Evolutionary conservation across 2,113 vertebrate genomes (phyloP), one percentile per base, ranked within the genome.

Genomic region (Platysternon megacephalum): DNA sequence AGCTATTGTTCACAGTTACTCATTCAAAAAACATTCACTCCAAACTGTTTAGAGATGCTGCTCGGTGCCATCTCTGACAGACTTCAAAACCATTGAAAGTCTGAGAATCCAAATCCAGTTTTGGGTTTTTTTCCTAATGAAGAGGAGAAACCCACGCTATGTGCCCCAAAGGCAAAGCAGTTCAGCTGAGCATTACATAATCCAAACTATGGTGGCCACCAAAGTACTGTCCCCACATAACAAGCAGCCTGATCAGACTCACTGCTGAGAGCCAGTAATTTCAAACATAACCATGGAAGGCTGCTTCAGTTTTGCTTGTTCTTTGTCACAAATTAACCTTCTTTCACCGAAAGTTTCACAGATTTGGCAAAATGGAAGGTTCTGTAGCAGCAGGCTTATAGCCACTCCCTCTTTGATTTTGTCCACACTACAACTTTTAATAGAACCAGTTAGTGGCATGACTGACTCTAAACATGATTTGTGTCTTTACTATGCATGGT

Each of bases 141-240:
- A 76, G 0, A 1, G 85, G 32, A 68, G 72, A 92, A 94, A 76
- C 2, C 1, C 0, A 0, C 4, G 21, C 3, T 14, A 44, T 1
- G 7, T 13, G 44, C 6, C 24, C 74, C 24, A 24, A 76, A 44
- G 39, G 10, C 74, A 65, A 61, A 93, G n/a, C 68, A 22, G 6
- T 61, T 84, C 83, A 84, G 2, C 65, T 86, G 74, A 68, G 93
- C 46, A 44, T 39, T 80, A 3, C 26, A 32, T 8, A 82, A 86
- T 58, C 72, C 86, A 72, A 86, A 93, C 21, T 35, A 82, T 53
- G 65, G 44, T 13, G 79, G 87, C 72, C 49, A 19, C 0, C 1
- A 12, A 1, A 0, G 48, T 7, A 19, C 48, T 89, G 78, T 90
- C 29, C 72, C 82, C 52, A 87, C 39, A 44, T 83, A 81, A 6